Base-by-base conservation (phyloP, 1,140 invertebrate genomes). In the Tetragonula clypearis region DNA sequence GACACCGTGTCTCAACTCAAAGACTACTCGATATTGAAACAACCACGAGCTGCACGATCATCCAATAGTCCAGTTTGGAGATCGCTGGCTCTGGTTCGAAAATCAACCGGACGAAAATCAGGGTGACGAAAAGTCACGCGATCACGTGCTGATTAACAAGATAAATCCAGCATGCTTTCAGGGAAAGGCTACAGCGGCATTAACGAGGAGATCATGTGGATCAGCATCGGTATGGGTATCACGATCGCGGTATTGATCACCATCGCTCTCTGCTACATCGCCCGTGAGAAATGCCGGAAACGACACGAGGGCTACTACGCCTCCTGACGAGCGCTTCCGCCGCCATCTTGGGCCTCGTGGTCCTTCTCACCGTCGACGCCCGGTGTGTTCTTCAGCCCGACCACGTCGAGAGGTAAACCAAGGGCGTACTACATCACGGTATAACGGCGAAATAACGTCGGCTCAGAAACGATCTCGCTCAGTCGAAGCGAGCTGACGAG, bases 171-270 rank as follows among this genome's bases (percentile, higher is more conserved):
- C 14, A 30, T 87, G 41, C 73, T 94, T 95, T n/a, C 94, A 97
- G 97, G 97, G 35, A 96, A 97, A 85, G 97, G 96, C 30, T 96
- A 97, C 86, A 97, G 97, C 89, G 97, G 97, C 49, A 97, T 98
- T 92, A 98, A 98, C 93, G 97, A 98, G 93, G 97, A 97, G 92
- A 98, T 98, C 87, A 98, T 98, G 90, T 98, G 97, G 97, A 97
- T 97, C 88, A 97, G 97, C 94, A 97, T 98, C 90, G 97, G 97
- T 35, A 98, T 98, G 97, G 97, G 97, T 9, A 97, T 97, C 74
- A 97, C 97, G n/a, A 98, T 98, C 81, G 97, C 96, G 0, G 95
- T 98, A 0, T 95, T 98, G 6, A 98, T 98, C 91, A 97, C 96
- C 2, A 97, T 98, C 85, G 97, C 97, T 1, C 94, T 98, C 3